Evolutionary conservation across 2,113 vertebrate species (phyloP), one percentile per base, ranked within the genome.

Genomic region (Scatophagus argus): DNA sequence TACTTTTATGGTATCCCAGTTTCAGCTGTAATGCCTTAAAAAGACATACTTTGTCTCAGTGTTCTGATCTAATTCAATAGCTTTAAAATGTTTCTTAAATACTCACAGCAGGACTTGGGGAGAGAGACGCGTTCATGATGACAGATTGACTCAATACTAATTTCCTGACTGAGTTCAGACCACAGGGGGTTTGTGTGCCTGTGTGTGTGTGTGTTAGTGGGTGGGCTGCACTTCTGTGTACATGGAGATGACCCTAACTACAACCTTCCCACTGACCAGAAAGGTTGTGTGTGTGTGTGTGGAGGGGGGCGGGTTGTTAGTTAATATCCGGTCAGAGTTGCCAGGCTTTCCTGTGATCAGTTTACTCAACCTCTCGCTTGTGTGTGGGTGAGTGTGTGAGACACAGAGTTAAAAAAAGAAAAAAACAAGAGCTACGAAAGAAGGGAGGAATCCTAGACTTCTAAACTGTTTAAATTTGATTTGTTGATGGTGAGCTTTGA

Each of bases 171-270:
- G 62, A 74, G 68, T 63, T 72, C 59, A 66, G 65, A 79, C 81
- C 67, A 59, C 83, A 55, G 74, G 71, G 72, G 61, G 43, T 62
- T 72, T 67, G 63, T 54, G 63, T 67, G 14, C 56, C 56, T 56
- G 60, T 54, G 74, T 65, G 47, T 55, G 60, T 63, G 39, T 74
- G 73, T 64, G 83, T 58, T 10, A 8, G 75, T 83, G 84, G 73
- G 87, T 77, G 86, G 85, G 90, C 78, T 74, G 65, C 77, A 69
- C 68, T 83, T 62, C 82, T 84, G 93, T 93, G 90, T 83, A 87
- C 92, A 91, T 92, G 87, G 87, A 87, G 84, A 88, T 84, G 92
- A 89, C 91, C 88, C 80, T 79, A 78, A 74, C 85, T 36, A 90
- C 88, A 67, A 83, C 85, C 87, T 84, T 83, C 19, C 17, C 47